Evolutionary conservation across 2,113 vertebrate genomes (phyloP).

Genomic region (Malurus elegans): DNA sequence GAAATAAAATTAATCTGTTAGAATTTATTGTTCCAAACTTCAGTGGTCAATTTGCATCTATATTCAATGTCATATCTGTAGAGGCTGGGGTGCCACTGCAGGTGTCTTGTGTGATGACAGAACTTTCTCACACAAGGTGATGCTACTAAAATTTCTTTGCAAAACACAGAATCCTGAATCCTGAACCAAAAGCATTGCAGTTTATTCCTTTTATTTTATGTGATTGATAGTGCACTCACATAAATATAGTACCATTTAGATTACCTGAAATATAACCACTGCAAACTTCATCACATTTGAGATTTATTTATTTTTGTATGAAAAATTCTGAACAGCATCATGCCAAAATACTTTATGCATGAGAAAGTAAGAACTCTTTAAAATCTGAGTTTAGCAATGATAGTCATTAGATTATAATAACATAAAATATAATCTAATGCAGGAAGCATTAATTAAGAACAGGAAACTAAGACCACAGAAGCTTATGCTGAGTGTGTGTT

Average conservation of each 20-base stretch:
- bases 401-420: neutral
- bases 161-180: neutral
- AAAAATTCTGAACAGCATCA: neutral
- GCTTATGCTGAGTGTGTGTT: neutral
- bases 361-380: neutral
- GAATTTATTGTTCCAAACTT: neutral
- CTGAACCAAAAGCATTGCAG: neutral
- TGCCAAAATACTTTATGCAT: neutral
- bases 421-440: neutral
- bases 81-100: neutral
- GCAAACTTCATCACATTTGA: neutral
- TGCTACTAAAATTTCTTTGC: neutral
- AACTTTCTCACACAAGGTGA: neutral
- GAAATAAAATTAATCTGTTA: neutral
- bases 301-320: neutral
- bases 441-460: neutral
- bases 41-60: neutral
- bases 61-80: neutral
- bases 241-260: neutral
- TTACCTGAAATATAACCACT: neutral
- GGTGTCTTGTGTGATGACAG: neutral
- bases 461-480: neutral
- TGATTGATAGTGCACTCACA: neutral
- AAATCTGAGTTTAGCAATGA: neutral
- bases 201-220: neutral